These are phyloP conservation scores for Noctua janthe DNA, from an alignment of 2,888 invertebrate species.

Conservation along the genomic window DNA sequence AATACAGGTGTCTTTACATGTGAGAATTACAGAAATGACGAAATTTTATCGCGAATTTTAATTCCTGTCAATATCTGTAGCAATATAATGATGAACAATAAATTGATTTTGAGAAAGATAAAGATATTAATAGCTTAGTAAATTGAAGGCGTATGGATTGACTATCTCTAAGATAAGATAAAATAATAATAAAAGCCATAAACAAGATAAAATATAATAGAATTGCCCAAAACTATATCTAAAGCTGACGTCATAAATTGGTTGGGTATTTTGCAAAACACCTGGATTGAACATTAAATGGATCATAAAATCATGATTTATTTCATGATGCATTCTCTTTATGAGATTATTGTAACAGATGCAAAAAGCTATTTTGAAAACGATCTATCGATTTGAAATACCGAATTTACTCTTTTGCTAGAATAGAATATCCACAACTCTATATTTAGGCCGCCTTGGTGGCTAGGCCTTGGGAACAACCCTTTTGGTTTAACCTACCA, in stretches of 20 bases:
- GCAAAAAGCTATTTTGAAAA: slow-evolving; percentile 10
- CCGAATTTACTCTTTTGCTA: background rate
- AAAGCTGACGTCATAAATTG: slow-evolving; percentile 11
- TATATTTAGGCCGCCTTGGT: background rate
- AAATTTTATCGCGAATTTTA: slow-evolving; percentile 1
- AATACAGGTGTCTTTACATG: background rate
- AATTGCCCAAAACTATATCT: background rate
- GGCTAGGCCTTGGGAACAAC: too few species aligned
- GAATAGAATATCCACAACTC: background rate
- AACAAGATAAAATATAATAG: slow-evolving; percentile 5
- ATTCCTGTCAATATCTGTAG: background rate
- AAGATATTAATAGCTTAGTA: slow-evolving; percentile 1
- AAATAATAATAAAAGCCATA: background rate
- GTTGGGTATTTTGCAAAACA: background rate
- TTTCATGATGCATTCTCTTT: slow-evolving; percentile 1
- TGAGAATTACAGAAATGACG: background rate
- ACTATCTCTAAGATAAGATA: slow-evolving; percentile 25
- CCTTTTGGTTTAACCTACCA: background rate
- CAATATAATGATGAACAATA: slow-evolving; percentile 3
- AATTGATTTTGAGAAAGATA: slow-evolving; percentile 17
- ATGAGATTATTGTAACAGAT: background rate
- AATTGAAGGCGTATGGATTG: slow-evolving; percentile 3
- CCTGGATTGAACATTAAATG: background rate
- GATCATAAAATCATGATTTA: slow-evolving; percentile 24
- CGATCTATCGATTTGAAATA: background rate